Conservation (phyloP, 35 echinoderm and acorn worm species). For the Eucidaris tribuloides region DNA sequence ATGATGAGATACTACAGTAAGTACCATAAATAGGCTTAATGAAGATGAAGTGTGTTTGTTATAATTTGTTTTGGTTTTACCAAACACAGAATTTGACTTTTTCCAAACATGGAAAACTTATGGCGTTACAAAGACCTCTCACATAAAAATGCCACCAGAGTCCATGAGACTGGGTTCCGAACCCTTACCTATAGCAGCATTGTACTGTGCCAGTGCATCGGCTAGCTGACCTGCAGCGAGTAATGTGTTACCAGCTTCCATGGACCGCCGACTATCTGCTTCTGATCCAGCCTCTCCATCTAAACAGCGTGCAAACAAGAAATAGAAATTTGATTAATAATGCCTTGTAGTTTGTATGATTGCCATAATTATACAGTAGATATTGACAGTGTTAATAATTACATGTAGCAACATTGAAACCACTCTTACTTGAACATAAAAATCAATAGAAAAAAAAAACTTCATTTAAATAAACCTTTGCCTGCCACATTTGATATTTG, state of each 20-base stretch:
- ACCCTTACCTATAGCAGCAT: conserved; percentile 84
- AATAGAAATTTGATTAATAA: neutral
- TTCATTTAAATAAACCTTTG: neutral
- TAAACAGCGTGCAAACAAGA: conserved; percentile 17
- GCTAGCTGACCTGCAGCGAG: conserved; percentile 86
- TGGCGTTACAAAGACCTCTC: too few relatives aligned
- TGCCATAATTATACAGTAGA: neutral
- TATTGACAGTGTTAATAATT: neutral
- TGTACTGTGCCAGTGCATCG: conserved; percentile 93
- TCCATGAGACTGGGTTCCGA: too few relatives aligned
- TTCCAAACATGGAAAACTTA: too few relatives aligned
- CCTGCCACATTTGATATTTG: neutral
- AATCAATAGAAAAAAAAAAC: neutral
- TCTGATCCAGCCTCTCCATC: conserved; percentile 60
- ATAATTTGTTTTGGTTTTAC: too few relatives aligned
- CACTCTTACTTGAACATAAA: neutral
- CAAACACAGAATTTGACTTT: too few relatives aligned
- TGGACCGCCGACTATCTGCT: conserved; percentile 54
- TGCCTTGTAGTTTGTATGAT: neutral
- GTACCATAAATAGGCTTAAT: too few relatives aligned
- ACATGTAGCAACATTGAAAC: neutral
- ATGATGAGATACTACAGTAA: too few relatives aligned
- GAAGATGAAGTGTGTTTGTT: too few relatives aligned
- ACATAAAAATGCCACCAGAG: too few relatives aligned
- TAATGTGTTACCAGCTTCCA: conserved; percentile 77